Base-by-base conservation (phyloP, 2,797 vertebrate species). In the Sebastes dallii region DNA sequence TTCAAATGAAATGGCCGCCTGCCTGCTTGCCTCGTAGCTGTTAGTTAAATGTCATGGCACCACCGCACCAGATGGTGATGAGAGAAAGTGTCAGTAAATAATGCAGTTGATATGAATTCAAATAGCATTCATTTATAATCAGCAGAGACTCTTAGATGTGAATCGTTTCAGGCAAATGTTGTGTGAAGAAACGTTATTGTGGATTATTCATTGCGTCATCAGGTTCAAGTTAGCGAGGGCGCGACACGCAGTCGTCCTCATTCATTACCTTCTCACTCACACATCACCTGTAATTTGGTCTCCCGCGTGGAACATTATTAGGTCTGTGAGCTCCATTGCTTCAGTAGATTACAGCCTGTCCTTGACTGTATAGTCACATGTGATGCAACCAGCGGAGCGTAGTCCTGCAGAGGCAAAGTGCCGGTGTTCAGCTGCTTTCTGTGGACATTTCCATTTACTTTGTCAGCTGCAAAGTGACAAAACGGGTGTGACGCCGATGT, bases 21-120 rank as follows among this genome's bases (percentile, higher is more conserved):
- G 86, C 81, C 83, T 81, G 46, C 18, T 3, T 50, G 46, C 72
- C 85, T 72, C 87, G 73, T 80, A 78, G 81, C 88, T 85, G 83
- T 81, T 87, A 64, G 85, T 81, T 92, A 92, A 93, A 94, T 94
- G 91, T 93, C 92, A 91, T 73, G 81, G 84, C 75, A 69, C 82
- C 78, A 30, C 65, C 30, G 10, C 88, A 72, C 80, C 91, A 88
- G 91, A 91, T 88, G 86, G 86, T 79, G 79, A 86, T 72, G 87
- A 88, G 72, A 87, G 81, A 86, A 86, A 54, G 83, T 86, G 83
- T 88, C 80, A 74, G 86, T 84, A 83, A 89, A 91, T 88, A 91
- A 88, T 88, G 78, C 77, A 86, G 70, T 50, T 36, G 27, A 79
- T 75, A 56, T 75, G 75, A 87, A 91, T 79, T 90, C 59, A 85